Conservation (phyloP, 2,888 invertebrate species). For the Temnothorax rugatulus region DNA sequence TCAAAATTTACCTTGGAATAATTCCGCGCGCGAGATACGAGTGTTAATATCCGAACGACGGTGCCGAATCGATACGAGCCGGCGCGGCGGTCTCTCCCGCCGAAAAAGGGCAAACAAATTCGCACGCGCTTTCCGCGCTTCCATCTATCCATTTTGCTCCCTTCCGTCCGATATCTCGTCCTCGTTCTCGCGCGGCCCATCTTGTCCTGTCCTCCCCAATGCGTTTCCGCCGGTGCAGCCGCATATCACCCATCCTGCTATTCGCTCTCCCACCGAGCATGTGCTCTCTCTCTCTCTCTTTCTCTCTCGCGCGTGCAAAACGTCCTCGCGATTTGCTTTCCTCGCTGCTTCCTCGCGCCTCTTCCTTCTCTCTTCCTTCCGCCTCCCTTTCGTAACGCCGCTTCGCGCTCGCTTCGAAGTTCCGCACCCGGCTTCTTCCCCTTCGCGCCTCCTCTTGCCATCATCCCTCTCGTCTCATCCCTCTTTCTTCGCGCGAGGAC, state of each 20-base stretch:
- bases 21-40: constrained; percentile 18
- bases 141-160: constrained; percentile 14
- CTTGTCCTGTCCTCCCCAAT: constrained; percentile 81
- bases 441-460: not conserved
- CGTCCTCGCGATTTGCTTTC: constrained; percentile 69
- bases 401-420: constrained; percentile 45
- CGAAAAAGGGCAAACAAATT: constrained; percentile 54
- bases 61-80: constrained; percentile 44
- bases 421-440: constrained; percentile 7
- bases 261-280: constrained; percentile 8
- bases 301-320: constrained; percentile 64
- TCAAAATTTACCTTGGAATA: constrained; percentile 16
- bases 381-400: not conserved
- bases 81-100: not conserved
- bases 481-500: constrained; percentile 44
- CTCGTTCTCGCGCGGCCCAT: constrained; percentile 62
- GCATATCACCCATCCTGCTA: no score
- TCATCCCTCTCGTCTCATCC: constrained; percentile 1
- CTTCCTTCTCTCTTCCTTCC: not conserved
- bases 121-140: constrained; percentile 43
- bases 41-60: constrained; percentile 35
- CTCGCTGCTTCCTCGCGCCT: constrained; percentile 42
- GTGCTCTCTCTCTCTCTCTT: constrained; percentile 62
- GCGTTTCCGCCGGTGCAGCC: constrained; percentile 71
- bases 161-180: constrained; percentile 39